Evolutionary conservation across 2,888 invertebrate species (phyloP).

Genomic region (Timema cristinae): DNA sequence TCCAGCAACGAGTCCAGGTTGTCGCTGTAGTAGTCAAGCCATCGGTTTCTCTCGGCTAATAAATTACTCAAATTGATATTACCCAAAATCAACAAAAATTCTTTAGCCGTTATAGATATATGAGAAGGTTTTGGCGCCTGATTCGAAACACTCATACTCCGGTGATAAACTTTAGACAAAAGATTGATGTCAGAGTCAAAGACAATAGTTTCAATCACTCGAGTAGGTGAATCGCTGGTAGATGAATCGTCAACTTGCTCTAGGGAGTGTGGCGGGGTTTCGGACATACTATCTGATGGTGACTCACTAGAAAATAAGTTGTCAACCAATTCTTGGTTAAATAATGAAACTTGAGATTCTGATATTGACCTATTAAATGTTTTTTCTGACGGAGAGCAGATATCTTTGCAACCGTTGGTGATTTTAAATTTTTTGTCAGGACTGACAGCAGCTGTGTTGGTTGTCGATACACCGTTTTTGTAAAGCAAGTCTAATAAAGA

Average conservation of each 20-base stretch:
- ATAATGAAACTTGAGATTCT: neutral
- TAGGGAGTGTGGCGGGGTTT: neutral
- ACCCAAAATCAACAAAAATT: slow-evolving; percentile 57
- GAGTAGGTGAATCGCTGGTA: neutral
- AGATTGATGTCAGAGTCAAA: slow-evolving; percentile 60
- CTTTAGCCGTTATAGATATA: slow-evolving; percentile 11
- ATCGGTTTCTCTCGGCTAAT: slow-evolving; percentile 58
- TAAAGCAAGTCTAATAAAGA: slow-evolving; percentile 21
- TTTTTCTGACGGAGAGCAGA: too few relatives aligned
- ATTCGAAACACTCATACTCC: slow-evolving; percentile 44
- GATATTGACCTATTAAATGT: neutral
- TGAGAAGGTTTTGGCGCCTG: neutral
- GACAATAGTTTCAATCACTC: slow-evolving; percentile 62
- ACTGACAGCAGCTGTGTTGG: neutral
- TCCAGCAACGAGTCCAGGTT: slow-evolving; percentile 66
- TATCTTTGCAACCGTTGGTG: too few relatives aligned
- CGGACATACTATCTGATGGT: neutral
- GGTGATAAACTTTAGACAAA: slow-evolving; percentile 57
- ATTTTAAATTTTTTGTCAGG: too few relatives aligned
- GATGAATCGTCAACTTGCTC: neutral
- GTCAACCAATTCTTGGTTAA: neutral
- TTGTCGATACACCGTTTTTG: slow-evolving; percentile 20
- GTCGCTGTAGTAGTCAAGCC: slow-evolving; percentile 64
- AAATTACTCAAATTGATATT: slow-evolving; percentile 57
- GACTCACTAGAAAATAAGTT: neutral